phyloP scores from a whole-genome alignment of 2,113 vertebrate species.

The Sphyrna mokarran region DNA sequence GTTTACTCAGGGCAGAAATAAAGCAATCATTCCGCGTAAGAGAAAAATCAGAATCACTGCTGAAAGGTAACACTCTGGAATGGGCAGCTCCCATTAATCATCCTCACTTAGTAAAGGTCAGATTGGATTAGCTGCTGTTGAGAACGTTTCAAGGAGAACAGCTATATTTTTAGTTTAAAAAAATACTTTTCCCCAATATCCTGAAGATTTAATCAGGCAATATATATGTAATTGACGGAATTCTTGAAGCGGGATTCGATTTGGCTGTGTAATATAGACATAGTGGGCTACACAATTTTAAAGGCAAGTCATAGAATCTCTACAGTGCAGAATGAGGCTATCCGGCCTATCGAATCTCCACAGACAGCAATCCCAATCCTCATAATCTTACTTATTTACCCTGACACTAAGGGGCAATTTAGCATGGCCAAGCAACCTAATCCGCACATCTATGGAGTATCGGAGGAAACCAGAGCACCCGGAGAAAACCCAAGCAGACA shows the following conservation, averaged over 20 bases:
- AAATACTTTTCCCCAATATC: neutral
- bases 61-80: neutral
- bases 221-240: neutral
- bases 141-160: neutral
- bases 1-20: conserved; percentile 18
- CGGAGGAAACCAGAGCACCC: no score
- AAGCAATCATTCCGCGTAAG: neutral
- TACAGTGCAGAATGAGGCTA: no score
- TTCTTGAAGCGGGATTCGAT: neutral
- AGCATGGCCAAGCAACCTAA: no score
- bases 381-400: no score
- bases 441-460: no score
- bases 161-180: neutral
- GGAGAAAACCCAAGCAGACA: no score
- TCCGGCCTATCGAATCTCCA: no score
- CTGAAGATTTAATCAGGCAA: neutral
- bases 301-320: no score
- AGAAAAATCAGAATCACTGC: neutral
- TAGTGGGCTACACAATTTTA: no score
- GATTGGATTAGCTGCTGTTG: neutral
- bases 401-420: no score
- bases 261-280: neutral
- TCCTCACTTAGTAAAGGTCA: neutral
- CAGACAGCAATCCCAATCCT: no score
- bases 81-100: conserved; percentile 9